Evolutionary conservation across 2,113 vertebrate genomes (phyloP).

Genomic region (Hyaena hyaena): DNA sequence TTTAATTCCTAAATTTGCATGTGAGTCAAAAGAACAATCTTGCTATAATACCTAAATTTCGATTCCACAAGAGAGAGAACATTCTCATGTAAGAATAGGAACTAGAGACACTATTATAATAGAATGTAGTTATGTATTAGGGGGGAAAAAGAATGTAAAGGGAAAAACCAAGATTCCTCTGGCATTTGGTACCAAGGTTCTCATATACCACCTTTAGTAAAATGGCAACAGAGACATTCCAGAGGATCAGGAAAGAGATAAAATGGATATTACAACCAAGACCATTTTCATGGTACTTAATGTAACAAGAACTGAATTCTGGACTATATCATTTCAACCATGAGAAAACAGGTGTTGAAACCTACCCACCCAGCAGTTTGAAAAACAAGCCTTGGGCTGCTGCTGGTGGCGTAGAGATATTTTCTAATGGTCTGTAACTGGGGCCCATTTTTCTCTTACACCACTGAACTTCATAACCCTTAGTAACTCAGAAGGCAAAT

Average conservation of each 20-base stretch:
- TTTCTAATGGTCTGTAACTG: not conserved
- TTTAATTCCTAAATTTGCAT: not conserved
- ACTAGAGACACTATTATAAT: not conserved
- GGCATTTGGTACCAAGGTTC: conserved; percentile 40
- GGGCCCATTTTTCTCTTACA: conserved; percentile 3
- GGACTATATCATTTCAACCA: conserved; percentile 14
- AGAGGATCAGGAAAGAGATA: conserved; percentile 51
- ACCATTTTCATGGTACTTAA: conserved; percentile 71
- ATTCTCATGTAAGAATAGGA: not conserved
- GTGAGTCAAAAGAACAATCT: not conserved
- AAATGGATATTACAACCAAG: not conserved
- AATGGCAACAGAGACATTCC: conserved; percentile 35
- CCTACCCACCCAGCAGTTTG: conserved; percentile 4
- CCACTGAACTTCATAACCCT: not conserved
- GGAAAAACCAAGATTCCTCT: not conserved
- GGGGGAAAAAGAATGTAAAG: not conserved
- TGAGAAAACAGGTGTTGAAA: conserved; percentile 66
- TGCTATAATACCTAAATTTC: not conserved
- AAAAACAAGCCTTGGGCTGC: conserved; percentile 45
- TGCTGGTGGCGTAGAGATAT: not conserved
- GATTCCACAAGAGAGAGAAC: not conserved
- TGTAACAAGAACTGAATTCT: conserved; percentile 58
- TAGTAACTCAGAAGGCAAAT: not conserved
- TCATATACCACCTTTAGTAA: not conserved
- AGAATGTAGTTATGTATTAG: not conserved